Evolutionary conservation across 2,797 vertebrate genomes (phyloP).

Genomic region (Chaunax sp.): DNA sequence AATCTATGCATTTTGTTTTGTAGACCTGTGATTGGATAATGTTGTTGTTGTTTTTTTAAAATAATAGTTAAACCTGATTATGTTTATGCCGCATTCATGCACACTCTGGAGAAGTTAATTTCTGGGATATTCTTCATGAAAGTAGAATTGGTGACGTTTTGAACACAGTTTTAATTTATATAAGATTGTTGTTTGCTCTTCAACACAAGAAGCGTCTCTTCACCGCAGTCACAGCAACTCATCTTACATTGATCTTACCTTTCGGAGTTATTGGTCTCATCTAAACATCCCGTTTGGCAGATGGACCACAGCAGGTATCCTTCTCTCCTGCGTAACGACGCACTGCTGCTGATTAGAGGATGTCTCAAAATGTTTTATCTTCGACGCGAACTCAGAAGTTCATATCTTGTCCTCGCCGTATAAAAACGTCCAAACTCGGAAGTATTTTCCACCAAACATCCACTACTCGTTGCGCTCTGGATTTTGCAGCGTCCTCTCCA

Average conservation of each 20-base stretch:
- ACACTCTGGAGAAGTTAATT: neutral
- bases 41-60: neutral
- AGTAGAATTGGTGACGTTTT: neutral
- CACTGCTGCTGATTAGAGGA: neutral
- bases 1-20: neutral
- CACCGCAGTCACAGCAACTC: neutral
- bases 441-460: neutral
- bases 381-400: conserved; percentile 18
- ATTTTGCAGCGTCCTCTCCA: conserved; percentile 22
- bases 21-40: neutral
- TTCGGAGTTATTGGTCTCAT: conserved; percentile 13
- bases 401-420: neutral
- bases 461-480: neutral
- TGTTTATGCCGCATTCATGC: neutral
- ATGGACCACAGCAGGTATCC: neutral
- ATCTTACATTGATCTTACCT: conserved; percentile 57
- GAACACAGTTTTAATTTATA: neutral
- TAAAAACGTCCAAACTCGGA: neutral
- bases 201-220: no score
- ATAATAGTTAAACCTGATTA: neutral
- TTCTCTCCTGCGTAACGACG: conserved; percentile 29
- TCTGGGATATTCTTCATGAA: neutral
- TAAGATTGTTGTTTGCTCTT: neutral
- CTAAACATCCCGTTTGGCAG: conserved; percentile 33
- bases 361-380: neutral